These are phyloP conservation scores for Rosalia funebris DNA, from an alignment of 2,888 invertebrate species.

Conservation along the genomic window DNA sequence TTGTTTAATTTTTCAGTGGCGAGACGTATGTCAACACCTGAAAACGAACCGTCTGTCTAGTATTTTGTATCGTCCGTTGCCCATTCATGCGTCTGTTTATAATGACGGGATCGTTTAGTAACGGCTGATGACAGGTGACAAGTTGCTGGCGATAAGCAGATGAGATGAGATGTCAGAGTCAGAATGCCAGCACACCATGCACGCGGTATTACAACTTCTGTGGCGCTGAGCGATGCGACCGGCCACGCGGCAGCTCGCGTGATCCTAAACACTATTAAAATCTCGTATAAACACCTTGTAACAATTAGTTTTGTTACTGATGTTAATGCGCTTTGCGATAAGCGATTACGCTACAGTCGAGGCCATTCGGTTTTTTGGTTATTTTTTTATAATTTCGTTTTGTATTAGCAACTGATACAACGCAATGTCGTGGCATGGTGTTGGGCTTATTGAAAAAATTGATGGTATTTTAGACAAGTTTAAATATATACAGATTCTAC, in stretches of 20 bases:
- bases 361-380: too few species aligned
- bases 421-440: too few species aligned
- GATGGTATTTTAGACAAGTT: too few species aligned
- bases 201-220: conserved; percentile 30
- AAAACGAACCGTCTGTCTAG: conserved; percentile 10
- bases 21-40: conserved; percentile 4
- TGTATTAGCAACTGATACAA: too few species aligned
- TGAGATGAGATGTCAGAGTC: conserved; percentile 43
- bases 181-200: conserved; percentile 39
- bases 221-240: too few species aligned
- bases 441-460: too few species aligned
- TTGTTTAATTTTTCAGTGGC: too few species aligned
- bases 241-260: too few species aligned
- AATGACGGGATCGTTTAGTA: conserved; percentile 33
- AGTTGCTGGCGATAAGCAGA: conserved; percentile 48
- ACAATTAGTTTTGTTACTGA: conserved; percentile 56
- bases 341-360: conserved; percentile 18
- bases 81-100: conserved; percentile 27
- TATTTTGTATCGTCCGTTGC: conserved; percentile 22
- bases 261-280: conserved; percentile 56
- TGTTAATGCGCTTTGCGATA: conserved; percentile 49
- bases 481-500: too few species aligned
- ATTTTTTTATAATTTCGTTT: too few species aligned
- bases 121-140: conserved; percentile 47
- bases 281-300: conserved; percentile 59